phyloP scores from a whole-genome alignment of 92 coral and sea anemone species.

The Epizoanthus rinbou region DNA sequence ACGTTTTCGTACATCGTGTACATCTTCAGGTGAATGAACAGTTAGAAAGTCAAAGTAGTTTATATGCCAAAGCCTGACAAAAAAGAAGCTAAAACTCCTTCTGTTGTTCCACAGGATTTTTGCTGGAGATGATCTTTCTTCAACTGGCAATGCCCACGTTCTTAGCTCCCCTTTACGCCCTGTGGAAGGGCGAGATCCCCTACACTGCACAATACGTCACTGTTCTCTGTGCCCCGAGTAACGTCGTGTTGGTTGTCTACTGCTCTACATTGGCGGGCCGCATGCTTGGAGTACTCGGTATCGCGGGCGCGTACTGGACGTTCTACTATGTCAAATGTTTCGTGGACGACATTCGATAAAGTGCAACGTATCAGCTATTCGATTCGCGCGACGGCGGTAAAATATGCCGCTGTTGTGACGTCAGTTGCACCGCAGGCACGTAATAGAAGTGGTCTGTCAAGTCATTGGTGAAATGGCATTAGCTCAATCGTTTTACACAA shows the following conservation, averaged over 20 bases:
- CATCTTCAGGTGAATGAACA: too few species aligned
- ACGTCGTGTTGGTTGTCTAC: constrained; percentile 73
- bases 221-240: constrained; percentile 75
- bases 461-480: too few species aligned
- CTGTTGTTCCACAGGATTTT: constrained; percentile 56
- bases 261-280: constrained; percentile 77
- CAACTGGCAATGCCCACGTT: constrained; percentile 66
- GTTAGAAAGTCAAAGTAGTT: too few species aligned
- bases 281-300: constrained; percentile 72
- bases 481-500: too few species aligned
- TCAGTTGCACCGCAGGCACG: too few species aligned
- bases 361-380: neutral
- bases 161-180: constrained; percentile 56
- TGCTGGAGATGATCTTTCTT: constrained; percentile 66
- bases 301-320: constrained; percentile 67
- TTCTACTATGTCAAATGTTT: constrained; percentile 61
- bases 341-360: constrained; percentile 22
- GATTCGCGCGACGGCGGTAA: neutral
- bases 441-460: too few species aligned
- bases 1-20: too few species aligned
- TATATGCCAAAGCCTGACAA: too few species aligned
- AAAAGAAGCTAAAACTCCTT: too few species aligned
- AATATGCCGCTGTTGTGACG: too few species aligned
- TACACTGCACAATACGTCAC: constrained; percentile 67
- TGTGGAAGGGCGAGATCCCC: constrained; percentile 78